Conservation (phyloP, 2,888 invertebrate species). For the Amorpha juglandis region DNA sequence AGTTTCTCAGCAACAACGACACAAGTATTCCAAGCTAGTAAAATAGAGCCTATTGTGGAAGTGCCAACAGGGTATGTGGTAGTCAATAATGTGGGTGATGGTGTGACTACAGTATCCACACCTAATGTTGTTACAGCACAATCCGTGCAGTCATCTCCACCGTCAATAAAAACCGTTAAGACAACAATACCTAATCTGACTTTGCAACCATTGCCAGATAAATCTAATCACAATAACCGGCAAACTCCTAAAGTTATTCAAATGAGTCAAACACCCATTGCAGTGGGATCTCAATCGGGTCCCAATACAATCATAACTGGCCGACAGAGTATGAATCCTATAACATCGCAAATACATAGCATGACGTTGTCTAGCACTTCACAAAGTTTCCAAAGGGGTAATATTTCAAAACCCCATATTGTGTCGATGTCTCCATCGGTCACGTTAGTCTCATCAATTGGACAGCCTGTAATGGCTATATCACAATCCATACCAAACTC, state of each 20-base stretch:
- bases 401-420: constrained; percentile 64
- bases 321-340: constrained; percentile 75
- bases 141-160: constrained; percentile 71
- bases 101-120: constrained; percentile 70
- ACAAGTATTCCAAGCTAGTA: constrained; percentile 93
- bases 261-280: constrained; percentile 65
- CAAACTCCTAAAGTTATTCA: constrained; percentile 78
- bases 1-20: constrained; percentile 94
- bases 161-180: constrained; percentile 70
- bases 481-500: constrained; percentile 75
- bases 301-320: constrained; percentile 64
- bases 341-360: constrained; percentile 77
- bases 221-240: constrained; percentile 64
- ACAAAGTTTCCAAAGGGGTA: constrained; percentile 66
- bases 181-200: constrained; percentile 75
- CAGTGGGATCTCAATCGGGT: constrained; percentile 64
- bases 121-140: constrained; percentile 76
- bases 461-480: constrained; percentile 80
- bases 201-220: constrained; percentile 77
- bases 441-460: constrained; percentile 74
- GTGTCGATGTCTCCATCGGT: constrained; percentile 76
- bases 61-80: constrained; percentile 89
- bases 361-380: constrained; percentile 71
- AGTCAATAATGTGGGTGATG: constrained; percentile 85
- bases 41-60: constrained; percentile 92